Base-by-base conservation (phyloP, 1,140 invertebrate genomes). In the Macrostomum lignano region DNA sequence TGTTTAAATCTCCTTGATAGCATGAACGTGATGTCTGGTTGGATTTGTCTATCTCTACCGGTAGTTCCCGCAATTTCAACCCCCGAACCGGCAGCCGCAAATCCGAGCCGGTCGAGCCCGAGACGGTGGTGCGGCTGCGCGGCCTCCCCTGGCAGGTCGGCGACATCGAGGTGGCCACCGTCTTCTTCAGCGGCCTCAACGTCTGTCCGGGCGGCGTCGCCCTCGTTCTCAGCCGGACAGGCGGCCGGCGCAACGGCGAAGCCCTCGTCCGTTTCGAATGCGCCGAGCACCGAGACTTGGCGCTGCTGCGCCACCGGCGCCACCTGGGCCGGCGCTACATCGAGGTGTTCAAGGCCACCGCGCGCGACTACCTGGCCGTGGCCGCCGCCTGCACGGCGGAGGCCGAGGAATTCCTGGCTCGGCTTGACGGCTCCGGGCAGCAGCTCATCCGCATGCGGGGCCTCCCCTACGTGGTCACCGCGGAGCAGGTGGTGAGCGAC, bases 61-160 rank as follows among this genome's bases (percentile, higher is more conserved):
- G n/a, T n/a, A n/a, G n/a, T n/a, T n/a, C n/a, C n/a, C n/a, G n/a
- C n/a, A n/a, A n/a, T n/a, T 30, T 11, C 13, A 30, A 7, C 7
- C 11, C 22, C 22, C 6, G 11, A 11, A 11, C 5, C n/a, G 20
- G 14, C 26, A 33, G 32, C 3, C 3, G 19, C 10, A 33, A 33
- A 21, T 21, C 32, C 9, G 19, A 14, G 15, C 10, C 14, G 3
- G 19, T 33, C 3, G 10, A n/a, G 5, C 22, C 24, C 20, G 32
- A 33, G 10, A 25, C 26, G 24, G 32, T 96, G 41, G 82, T 94
- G 2, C 65, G 84, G 51, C 84, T 84, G 11, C 66, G 88, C 46
- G 91, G 91, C 40, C 66, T 98, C 38, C 91, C 91, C 42, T 98
- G 91, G 91, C 88, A 96, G 60, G 84, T 82, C 30, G 88, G 82